Percentiles rank a stretch among this genome's conserved stretches.
phyloP scores from a whole-genome alignment of 2,888 invertebrate species.

The Stenodema calcarata region DNA sequence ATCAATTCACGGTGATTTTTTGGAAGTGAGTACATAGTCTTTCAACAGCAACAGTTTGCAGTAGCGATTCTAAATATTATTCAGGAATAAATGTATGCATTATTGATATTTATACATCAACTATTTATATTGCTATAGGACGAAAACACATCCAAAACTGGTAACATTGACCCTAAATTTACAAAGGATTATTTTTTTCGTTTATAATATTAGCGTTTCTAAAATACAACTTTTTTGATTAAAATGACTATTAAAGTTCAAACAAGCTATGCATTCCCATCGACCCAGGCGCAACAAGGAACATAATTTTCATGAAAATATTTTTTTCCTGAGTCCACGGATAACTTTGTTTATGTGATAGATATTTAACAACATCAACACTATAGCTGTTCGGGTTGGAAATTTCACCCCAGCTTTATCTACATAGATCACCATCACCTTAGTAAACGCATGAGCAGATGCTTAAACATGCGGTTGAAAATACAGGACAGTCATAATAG shows the following conservation, averaged over 20 bases:
- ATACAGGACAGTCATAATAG: not conserved
- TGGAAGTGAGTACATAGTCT: not conserved
- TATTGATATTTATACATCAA: not conserved
- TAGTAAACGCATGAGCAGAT: not conserved
- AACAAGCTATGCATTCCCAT: not conserved
- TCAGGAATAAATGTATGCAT: not conserved
- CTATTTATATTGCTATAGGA: conserved; percentile 43
- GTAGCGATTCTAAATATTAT: not conserved
- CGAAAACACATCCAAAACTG: conserved; percentile 45
- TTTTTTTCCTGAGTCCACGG: not conserved
- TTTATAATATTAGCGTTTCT: not conserved
- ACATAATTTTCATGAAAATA: not conserved
- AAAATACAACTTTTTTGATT: not conserved
- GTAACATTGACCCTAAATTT: conserved; percentile 46
- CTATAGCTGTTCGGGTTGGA: not conserved
- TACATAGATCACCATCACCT: not conserved
- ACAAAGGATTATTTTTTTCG: not conserved
- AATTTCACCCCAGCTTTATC: not conserved
- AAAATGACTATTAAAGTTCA: not conserved
- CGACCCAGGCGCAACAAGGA: not conserved
- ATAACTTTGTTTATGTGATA: not conserved
- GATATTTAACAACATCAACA: not conserved
- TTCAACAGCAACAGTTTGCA: not conserved
- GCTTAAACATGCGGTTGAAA: not conserved
- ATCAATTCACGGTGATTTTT: not conserved